phyloP scores from a whole-genome alignment of 2,888 invertebrate genomes.

The Salpingus planirostris region DNA sequence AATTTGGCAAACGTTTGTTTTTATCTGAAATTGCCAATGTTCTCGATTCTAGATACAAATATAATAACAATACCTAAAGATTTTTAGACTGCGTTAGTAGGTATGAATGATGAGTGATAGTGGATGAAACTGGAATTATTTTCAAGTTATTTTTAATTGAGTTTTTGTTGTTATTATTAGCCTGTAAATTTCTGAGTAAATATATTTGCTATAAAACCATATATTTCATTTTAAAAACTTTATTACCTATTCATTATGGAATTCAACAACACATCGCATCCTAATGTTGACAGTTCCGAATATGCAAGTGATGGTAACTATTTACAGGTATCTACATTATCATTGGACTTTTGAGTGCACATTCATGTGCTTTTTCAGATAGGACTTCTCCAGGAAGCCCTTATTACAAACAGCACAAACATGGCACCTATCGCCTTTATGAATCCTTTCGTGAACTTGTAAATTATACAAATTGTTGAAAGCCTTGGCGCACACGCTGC shows the following conservation, averaged over 20 bases:
- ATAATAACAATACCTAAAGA: too few relatives aligned
- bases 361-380: conserved; percentile 31
- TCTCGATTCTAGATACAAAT: conserved; percentile 8
- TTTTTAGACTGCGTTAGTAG: too few relatives aligned
- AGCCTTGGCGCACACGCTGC: conserved; percentile 30
- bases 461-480: conserved; percentile 31
- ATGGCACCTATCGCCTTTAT: conserved; percentile 29
- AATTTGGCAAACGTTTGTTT: conserved; percentile 6
- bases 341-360: conserved; percentile 20
- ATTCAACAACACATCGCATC: too few relatives aligned
- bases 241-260: too few relatives aligned
- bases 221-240: conserved; percentile 1
- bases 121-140: conserved; percentile 11
- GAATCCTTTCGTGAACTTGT: conserved; percentile 33
- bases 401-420: conserved; percentile 28
- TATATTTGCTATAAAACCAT: conserved; percentile 1
- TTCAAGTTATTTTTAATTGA: conserved; percentile 4
- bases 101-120: conserved; percentile 6
- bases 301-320: too few relatives aligned
- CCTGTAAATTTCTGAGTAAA: conserved; percentile 6
- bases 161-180: conserved; percentile 3
- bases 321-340: too few relatives aligned
- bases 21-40: neutral
- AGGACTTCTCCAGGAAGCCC: conserved; percentile 32
- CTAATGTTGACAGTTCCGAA: too few relatives aligned